A percentile compares a stretch with the other conserved stretches of the same genome.
phyloP scores from a whole-genome alignment of 1,140 invertebrate genomes.

The Drosophila mojavensis region DNA sequence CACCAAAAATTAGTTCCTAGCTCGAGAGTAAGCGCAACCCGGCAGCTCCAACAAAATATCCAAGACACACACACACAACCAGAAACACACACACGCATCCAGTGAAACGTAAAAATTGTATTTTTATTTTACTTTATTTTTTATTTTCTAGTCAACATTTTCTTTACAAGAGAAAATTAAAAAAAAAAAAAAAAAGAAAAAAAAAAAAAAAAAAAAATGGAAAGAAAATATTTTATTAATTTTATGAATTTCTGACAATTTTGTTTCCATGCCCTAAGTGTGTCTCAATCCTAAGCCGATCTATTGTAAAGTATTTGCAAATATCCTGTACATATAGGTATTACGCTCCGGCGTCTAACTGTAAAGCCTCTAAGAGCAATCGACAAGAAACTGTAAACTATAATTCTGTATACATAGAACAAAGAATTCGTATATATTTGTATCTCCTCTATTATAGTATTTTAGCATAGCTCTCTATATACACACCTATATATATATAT shows the following conservation, averaged over 20 bases:
- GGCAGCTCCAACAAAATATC: constrained; percentile 57
- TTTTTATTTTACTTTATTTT: constrained; percentile 48
- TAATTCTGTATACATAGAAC: constrained; percentile 26
- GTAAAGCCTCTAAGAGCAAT: constrained; percentile 65
- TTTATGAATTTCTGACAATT: constrained; percentile 4
- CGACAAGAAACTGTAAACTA: constrained; percentile 13
- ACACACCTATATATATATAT: constrained; percentile 44
- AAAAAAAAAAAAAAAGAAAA: constrained; percentile 30
- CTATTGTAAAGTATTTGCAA: constrained; percentile 72
- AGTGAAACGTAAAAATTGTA: constrained; percentile 35
- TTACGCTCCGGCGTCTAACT: constrained; percentile 61
- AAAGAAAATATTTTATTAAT: constrained; percentile 7
- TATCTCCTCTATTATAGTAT: constrained; percentile 67
- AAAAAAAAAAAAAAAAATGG: background rate
- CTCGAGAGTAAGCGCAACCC: constrained; percentile 55
- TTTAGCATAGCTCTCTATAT: constrained; percentile 61
- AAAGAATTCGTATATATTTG: constrained; percentile 42
- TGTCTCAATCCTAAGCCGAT: constrained; percentile 58
- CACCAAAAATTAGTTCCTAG: constrained; percentile 84
- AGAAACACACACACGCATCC: constrained; percentile 31
- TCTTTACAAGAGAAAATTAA: constrained; percentile 68
- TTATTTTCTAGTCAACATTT: constrained; percentile 80
- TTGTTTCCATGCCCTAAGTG: constrained; percentile 24
- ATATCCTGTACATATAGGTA: constrained; percentile 70
- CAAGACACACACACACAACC: constrained; percentile 39